Evolutionary conservation across 2,888 invertebrate genomes (phyloP), one percentile per base, ranked within the genome.

Genomic region (Zaprionus lineosus): DNA sequence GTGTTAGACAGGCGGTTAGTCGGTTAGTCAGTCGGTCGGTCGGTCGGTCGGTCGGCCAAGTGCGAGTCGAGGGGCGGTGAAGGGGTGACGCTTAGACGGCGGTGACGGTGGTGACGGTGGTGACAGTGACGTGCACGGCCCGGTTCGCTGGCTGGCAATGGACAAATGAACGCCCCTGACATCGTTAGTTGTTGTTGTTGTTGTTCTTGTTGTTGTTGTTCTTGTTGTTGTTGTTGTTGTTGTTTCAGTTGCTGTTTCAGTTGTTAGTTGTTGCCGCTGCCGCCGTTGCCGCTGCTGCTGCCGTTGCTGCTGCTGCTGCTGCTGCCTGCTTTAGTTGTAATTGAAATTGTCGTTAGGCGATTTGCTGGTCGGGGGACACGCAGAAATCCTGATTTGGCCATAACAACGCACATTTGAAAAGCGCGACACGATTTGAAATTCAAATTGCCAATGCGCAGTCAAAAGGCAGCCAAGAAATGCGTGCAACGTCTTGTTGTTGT

Each of bases 151-250:
- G 68, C 84, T 78, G 84, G 78, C 78, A 78, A 78, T 78, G 78
- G 78, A 79, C 78, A 79, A 81, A 84, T 82, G 79, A 84, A 84
- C 83, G 81, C 83, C 81, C 81, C 83, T 81, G 81, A 81, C 81
- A 81, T 79, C 82, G 83, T 81, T 81, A 29, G 70, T 73, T 79
- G 83, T 72, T 78, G 78, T 57, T 66, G 67, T 18, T 48, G 44
- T 28, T 46, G 24, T 4, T 24, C 8, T 4, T 24, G 24, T 24
- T 24, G 43, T 26, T 44, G 51, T n/a, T 40, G 57, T 16, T 36
- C 29, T 5, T 16, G 59, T 9, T 43, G 65, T 12, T 63, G 40
- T 9, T 41, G 29, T 8, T 43, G 24, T 3, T 26, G 46, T 31
- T 57, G 71, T 40, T 57, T 46, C 24, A 18, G 37, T 43, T 31